A percentile compares a stretch with the other conserved stretches of the same genome.
Evolutionary conservation across 1,140 invertebrate species (phyloP).

Genomic region (Drosophila willistoni): DNA sequence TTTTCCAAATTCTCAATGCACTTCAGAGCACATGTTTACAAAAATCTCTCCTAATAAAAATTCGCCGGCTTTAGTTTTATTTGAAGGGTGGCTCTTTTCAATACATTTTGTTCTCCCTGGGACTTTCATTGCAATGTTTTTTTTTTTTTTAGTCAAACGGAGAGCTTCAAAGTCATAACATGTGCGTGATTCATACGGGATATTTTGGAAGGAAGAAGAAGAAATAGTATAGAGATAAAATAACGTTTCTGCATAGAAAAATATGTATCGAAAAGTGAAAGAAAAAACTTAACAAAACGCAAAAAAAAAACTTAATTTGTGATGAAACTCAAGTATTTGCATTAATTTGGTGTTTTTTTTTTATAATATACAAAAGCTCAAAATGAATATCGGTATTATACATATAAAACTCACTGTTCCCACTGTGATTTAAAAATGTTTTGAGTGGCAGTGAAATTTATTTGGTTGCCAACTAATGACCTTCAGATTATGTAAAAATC

Average conservation of each 20-base stretch:
- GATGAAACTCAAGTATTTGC: not conserved
- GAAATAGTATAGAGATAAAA: slow-evolving; percentile 20
- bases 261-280: not conserved
- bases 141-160: slow-evolving; percentile 2
- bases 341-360: not conserved
- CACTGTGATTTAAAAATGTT: not conserved
- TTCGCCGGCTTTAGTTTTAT: slow-evolving; percentile 5
- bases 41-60: slow-evolving; percentile 4
- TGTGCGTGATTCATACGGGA: not conserved
- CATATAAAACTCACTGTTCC: not conserved
- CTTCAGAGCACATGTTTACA: slow-evolving; percentile 7
- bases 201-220: not conserved
- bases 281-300: not conserved
- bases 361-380: not conserved
- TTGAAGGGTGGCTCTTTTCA: slow-evolving; percentile 10
- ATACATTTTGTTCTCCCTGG: not conserved
- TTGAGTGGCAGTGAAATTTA: not conserved
- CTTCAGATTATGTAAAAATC: slow-evolving; percentile 15
- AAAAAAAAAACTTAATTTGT: not conserved
- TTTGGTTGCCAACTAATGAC: not conserved
- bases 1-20: slow-evolving; percentile 7
- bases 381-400: not conserved
- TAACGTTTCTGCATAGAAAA: not conserved
- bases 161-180: slow-evolving; percentile 7
- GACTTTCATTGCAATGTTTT: slow-evolving; percentile 7